Evolutionary conservation across 1,140 invertebrate species (phyloP).

Genomic region (Gonatopus flavifemur): DNA sequence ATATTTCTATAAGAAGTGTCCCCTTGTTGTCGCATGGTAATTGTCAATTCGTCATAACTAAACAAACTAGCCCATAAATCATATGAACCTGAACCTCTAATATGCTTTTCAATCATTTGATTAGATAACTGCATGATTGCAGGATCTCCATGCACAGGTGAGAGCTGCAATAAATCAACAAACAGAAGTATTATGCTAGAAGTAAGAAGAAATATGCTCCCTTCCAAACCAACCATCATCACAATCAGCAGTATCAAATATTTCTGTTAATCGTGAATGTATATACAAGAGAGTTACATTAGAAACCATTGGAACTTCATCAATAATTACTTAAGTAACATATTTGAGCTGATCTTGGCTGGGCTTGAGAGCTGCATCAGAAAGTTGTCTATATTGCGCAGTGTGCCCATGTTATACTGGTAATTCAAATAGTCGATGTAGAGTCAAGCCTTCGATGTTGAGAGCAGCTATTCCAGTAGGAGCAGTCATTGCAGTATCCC

Average conservation of each 20-base stretch:
- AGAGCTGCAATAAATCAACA: constrained; percentile 38
- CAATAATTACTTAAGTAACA: constrained; percentile 30
- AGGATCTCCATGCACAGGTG: constrained; percentile 29
- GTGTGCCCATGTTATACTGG: no score
- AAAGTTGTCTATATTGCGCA: constrained; percentile 27
- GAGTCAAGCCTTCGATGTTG: constrained; percentile 28
- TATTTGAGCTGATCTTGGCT: constrained; percentile 28
- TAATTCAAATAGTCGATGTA: no score
- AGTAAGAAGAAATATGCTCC: constrained; percentile 9
- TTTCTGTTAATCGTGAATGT: constrained; percentile 22
- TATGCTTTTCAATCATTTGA: constrained; percentile 17
- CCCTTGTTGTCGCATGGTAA: constrained; percentile 30
- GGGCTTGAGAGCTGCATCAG: constrained; percentile 27
- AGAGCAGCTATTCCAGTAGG: constrained; percentile 34
- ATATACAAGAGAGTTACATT: constrained; percentile 25
- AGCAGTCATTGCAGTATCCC: constrained; percentile 24
- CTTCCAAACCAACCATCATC: constrained; percentile 26
- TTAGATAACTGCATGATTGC: constrained; percentile 18
- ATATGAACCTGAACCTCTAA: constrained; percentile 14
- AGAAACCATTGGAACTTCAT: no score
- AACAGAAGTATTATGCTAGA: constrained; percentile 18
- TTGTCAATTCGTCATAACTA: constrained; percentile 29
- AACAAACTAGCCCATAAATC: constrained; percentile 28
- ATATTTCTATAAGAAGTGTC: constrained; percentile 21
- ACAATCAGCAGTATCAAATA: constrained; percentile 22